Conservation (phyloP, 35 echinoderm and acorn worm genomes). For the Acanthaster planci region DNA sequence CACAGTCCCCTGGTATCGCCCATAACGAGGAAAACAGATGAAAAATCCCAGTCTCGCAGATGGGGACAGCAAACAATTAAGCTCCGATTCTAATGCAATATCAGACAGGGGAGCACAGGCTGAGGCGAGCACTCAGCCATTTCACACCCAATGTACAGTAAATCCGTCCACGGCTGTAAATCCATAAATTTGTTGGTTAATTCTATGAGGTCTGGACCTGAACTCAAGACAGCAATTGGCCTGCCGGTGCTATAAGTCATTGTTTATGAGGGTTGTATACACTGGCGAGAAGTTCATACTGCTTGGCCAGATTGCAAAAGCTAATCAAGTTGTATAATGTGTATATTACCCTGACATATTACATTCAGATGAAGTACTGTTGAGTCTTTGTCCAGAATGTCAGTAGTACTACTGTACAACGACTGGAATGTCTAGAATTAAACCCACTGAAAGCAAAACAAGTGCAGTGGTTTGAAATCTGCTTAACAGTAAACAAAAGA, state of each 20-base stretch:
- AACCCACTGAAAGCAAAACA: no score
- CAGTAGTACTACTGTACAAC: no score
- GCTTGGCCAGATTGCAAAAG: background rate
- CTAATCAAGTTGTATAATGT: conserved; percentile 4
- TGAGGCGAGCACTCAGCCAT: no score
- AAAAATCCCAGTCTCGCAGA: background rate
- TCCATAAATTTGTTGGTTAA: conserved; percentile 11
- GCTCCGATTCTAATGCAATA: background rate
- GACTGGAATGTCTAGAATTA: no score
- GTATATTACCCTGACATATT: conserved; percentile 1
- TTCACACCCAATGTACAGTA: background rate
- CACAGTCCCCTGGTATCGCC: background rate
- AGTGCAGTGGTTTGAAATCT: no score
- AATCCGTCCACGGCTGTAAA: background rate
- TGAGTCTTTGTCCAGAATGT: no score
- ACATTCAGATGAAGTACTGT: background rate
- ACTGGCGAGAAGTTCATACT: background rate
- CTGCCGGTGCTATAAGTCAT: background rate
- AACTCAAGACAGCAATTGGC: background rate
- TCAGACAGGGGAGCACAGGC: background rate
- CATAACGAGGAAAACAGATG: background rate
- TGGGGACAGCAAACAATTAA: conserved; percentile 4
- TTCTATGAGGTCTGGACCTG: background rate
- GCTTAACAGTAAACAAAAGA: no score
- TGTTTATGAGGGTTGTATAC: background rate